A percentile compares a stretch with the other conserved stretches of the same genome.
Conservation (phyloP, 53 echinoderm and acorn worm species). For the Paelopatides confundens region DNA sequence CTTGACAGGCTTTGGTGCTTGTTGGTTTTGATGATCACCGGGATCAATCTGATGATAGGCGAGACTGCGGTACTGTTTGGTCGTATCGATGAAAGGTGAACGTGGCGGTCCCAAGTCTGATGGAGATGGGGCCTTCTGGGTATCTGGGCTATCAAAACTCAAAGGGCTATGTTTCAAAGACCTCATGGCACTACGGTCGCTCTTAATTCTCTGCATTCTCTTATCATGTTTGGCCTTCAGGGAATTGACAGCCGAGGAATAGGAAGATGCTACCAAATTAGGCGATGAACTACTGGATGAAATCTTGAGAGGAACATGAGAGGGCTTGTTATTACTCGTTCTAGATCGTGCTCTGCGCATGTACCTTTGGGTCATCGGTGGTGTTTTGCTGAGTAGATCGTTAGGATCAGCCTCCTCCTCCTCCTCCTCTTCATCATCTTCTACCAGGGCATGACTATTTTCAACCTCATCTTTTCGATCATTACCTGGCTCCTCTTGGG, state of each 20-base stretch:
- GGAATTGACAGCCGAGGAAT: constrained; percentile 15
- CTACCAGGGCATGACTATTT: background rate
- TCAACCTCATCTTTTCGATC: too few relatives aligned
- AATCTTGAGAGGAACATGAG: background rate
- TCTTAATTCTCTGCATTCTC: constrained; percentile 37
- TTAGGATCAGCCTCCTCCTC: constrained; percentile 29
- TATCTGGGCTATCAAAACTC: constrained; percentile 17
- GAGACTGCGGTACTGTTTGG: constrained; percentile 41
- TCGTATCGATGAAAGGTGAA: constrained; percentile 40
- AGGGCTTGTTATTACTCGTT: background rate
- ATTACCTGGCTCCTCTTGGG: too few relatives aligned
- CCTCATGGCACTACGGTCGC: constrained; percentile 14
- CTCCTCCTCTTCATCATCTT: background rate
- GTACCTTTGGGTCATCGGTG: constrained; percentile 26
- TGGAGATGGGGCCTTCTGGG: background rate
- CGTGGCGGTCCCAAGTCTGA: constrained; percentile 6
- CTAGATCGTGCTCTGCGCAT: background rate
- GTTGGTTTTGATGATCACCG: background rate
- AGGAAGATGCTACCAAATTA: background rate
- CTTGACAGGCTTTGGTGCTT: background rate
- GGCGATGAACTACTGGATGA: constrained; percentile 36
- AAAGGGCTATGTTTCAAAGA: constrained; percentile 30
- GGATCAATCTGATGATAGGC: constrained; percentile 5
- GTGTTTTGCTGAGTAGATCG: constrained; percentile 41
- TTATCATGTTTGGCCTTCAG: constrained; percentile 42